Conservation (phyloP, 2,888 invertebrate species). For the Pterostichus niger region DNA sequence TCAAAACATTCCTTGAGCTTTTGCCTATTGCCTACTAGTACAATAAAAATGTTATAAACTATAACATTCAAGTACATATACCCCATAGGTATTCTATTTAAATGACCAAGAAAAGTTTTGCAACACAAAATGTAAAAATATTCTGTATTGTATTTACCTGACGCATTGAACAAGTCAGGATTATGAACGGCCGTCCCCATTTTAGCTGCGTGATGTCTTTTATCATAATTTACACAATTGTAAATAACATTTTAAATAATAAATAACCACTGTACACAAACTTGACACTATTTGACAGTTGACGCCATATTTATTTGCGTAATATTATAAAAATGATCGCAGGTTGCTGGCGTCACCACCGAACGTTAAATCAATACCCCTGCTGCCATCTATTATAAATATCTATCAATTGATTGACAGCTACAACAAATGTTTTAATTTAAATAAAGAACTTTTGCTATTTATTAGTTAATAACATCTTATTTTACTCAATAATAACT, state of each 20-base stretch:
- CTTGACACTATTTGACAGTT: slow-evolving; percentile 65
- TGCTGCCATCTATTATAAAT: background rate
- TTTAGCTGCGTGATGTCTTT: slow-evolving; percentile 20
- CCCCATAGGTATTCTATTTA: too few species aligned
- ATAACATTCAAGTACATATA: too few species aligned
- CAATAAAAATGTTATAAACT: too few species aligned
- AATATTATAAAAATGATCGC: slow-evolving; percentile 30
- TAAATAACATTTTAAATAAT: slow-evolving; percentile 48
- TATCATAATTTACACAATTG: slow-evolving; percentile 49
- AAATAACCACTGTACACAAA: slow-evolving; percentile 60
- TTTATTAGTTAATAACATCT: too few species aligned
- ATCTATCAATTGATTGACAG: too few species aligned
- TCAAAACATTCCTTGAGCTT: too few species aligned
- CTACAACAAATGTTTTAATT: too few species aligned
- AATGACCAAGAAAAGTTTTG: too few species aligned
- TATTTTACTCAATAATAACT: too few species aligned
- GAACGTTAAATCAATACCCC: background rate
- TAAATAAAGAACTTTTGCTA: too few species aligned
- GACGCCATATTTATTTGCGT: slow-evolving; percentile 49
- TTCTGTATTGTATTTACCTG: slow-evolving; percentile 33
- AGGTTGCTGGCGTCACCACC: slow-evolving; percentile 3
- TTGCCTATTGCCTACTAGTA: too few species aligned
- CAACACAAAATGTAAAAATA: too few species aligned
- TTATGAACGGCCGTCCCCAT: slow-evolving; percentile 65
- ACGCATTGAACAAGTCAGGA: slow-evolving; percentile 59